phyloP scores from a whole-genome alignment of 2,888 invertebrate species.

The Dastarcus helophoroides region DNA sequence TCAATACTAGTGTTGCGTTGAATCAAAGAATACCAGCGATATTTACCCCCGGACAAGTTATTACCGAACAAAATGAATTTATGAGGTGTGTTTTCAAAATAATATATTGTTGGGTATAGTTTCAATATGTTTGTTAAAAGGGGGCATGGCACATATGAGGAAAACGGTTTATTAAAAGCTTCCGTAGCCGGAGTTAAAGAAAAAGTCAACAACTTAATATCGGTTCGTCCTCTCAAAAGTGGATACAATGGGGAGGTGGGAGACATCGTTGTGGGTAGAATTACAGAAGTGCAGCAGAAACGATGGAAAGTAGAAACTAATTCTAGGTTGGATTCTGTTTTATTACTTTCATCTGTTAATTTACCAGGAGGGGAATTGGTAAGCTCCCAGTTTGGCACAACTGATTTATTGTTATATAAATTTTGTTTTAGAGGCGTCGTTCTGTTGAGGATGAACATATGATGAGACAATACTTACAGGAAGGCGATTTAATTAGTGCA shows the following conservation, averaged over 20 bases:
- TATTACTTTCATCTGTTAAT: constrained; percentile 87
- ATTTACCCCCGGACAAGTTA: constrained; percentile 80
- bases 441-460: constrained; percentile 94
- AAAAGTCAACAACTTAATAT: constrained; percentile 89
- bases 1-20: constrained; percentile 45
- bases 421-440: constrained; percentile 55
- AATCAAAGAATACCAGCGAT: constrained; percentile 51
- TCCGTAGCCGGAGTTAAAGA: constrained; percentile 92
- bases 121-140: constrained; percentile 39
- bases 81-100: constrained; percentile 51
- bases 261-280: constrained; percentile 91
- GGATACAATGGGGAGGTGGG: constrained; percentile 91
- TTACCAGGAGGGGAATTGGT: constrained; percentile 95
- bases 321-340: constrained; percentile 74
- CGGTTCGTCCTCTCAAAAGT: constrained; percentile 81
- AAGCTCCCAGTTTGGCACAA: constrained; percentile 20
- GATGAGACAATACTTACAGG: constrained; percentile 89
- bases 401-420: not conserved
- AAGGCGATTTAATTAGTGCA: constrained; percentile 94
- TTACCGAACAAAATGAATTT: constrained; percentile 70
- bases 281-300: constrained; percentile 87
- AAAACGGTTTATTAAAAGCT: constrained; percentile 71
- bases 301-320: constrained; percentile 95
- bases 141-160: constrained; percentile 93
- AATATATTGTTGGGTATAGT: constrained; percentile 3